Evolutionary conservation across 2,888 invertebrate species (phyloP), one percentile per base, ranked within the genome.

Genomic region (Archaeoteleia sp.): DNA sequence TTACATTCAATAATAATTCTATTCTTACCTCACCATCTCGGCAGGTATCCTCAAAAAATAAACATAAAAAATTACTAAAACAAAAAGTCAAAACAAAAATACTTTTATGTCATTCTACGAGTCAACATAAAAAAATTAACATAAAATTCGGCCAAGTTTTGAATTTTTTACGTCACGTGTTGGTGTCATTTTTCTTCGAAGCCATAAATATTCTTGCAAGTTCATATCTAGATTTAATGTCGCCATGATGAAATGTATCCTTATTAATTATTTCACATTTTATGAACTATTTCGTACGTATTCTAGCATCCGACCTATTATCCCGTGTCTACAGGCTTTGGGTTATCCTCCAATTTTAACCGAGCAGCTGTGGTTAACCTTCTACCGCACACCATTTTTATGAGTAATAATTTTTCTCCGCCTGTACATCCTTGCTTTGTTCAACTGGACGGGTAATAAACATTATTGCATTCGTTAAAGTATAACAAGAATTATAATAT

Each of bases 391-490:
- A 40, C 46, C 34, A 48, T 32, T 62, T 62, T 62, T 61, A 61
- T 46, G 53, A 53, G 53, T 23, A 61, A 61, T 61, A 61, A 53
- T 53, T 61, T 61, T 61, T 61, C 53, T 45, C 25, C n/a, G 39
- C 9, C 23, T 30, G 37, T 30, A 35, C 25, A 17, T 45, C 46
- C 23, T 45, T 9, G n/a, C 40, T 48, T 57, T 48, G 40, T 40
- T 39, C 37, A 14, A n/a, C 20, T 20, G 13, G 30, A 29, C 30
- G 32, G 20, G 42, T 35, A 54, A 62, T 62, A 62, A 54, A 62
- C 46, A 53, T 62, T 46, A 54, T 62, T 46, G 42, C 37, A 48
- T 48, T 53, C 53, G 39, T 60, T 60, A 14, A 13, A 35, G 35
- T 35, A 34, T 42, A 27, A 13, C 15, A 30, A 13, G 10, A 23